phyloP scores from a whole-genome alignment of 2,888 invertebrate species.

The Oligia strigilis region DNA sequence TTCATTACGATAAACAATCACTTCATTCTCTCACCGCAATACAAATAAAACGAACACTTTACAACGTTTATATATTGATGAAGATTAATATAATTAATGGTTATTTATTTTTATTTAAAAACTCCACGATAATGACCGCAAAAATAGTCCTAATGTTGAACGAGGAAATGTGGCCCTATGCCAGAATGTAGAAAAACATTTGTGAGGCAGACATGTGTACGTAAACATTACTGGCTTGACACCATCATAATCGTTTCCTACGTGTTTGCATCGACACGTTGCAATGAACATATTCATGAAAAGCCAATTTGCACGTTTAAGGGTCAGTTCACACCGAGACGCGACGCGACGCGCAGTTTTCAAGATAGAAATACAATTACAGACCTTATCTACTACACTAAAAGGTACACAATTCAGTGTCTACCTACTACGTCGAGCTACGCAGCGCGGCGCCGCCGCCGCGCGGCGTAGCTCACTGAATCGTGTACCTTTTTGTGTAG shows the following conservation, averaged over 20 bases:
- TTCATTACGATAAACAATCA: constrained; percentile 24
- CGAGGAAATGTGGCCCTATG: constrained; percentile 68
- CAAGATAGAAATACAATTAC: too few species aligned
- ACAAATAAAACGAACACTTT: constrained; percentile 35
- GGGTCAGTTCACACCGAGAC: too few species aligned
- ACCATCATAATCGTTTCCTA: constrained; percentile 45
- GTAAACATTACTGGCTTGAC: constrained; percentile 51
- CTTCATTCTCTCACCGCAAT: constrained; percentile 13
- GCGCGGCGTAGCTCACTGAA: too few species aligned
- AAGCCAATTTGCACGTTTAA: constrained; percentile 54
- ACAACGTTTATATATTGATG: constrained; percentile 42
- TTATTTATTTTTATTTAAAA: constrained; percentile 52
- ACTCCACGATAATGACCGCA: constrained; percentile 45
- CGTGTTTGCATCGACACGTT: constrained; percentile 45
- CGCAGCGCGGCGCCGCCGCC: too few species aligned
- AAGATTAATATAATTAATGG: constrained; percentile 33
- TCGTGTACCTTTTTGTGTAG: too few species aligned
- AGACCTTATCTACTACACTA: too few species aligned
- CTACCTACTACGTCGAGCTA: too few species aligned
- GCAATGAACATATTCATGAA: constrained; percentile 52
- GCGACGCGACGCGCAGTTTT: too few species aligned
- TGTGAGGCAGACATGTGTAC: constrained; percentile 39
- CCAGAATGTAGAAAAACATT: constrained; percentile 68
- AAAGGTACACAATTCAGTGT: too few species aligned
- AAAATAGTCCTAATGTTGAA: constrained; percentile 53